Conservation (phyloP, 2,113 vertebrate species). For the Leucopsar rothschildi region DNA sequence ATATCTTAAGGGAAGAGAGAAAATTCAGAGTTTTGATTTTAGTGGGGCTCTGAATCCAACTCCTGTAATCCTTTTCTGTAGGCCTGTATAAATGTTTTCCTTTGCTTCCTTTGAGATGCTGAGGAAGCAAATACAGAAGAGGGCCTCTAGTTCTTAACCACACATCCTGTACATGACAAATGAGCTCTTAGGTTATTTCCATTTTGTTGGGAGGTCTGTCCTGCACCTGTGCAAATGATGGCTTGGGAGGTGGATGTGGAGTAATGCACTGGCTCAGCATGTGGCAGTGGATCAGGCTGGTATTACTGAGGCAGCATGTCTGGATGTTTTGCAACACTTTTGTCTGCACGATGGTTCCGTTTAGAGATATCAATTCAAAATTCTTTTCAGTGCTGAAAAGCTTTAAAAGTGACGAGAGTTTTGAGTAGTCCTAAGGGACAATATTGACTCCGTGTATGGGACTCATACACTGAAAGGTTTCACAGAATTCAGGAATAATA, state of each 20-base stretch:
- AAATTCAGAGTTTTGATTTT: not conserved
- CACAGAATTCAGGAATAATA: slow-evolving; percentile 34
- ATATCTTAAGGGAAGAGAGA: not conserved
- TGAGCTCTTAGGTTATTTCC: not conserved
- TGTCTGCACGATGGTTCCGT: not conserved
- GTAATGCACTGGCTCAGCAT: not conserved
- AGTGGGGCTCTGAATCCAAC: not conserved
- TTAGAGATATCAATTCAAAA: not conserved
- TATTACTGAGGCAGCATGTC: not conserved
- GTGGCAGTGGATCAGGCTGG: not conserved
- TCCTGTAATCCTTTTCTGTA: not conserved
- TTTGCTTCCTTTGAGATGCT: not conserved
- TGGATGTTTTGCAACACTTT: not conserved
- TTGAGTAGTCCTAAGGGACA: not conserved
- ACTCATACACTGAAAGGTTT: not conserved
- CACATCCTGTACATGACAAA: not conserved
- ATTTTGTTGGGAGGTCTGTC: not conserved
- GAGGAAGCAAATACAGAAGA: not conserved
- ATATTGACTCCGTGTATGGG: not conserved
- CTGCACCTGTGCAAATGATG: not conserved
- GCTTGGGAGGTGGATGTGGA: not conserved
- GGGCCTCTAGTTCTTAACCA: not conserved
- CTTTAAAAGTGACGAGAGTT: not conserved
- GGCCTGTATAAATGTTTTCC: not conserved
- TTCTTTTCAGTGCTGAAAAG: not conserved